Percentiles rank a stretch among this genome's conserved stretches.
Evolutionary conservation across 1,140 invertebrate species (phyloP).

Genomic region (Cotesia vestalis): DNA sequence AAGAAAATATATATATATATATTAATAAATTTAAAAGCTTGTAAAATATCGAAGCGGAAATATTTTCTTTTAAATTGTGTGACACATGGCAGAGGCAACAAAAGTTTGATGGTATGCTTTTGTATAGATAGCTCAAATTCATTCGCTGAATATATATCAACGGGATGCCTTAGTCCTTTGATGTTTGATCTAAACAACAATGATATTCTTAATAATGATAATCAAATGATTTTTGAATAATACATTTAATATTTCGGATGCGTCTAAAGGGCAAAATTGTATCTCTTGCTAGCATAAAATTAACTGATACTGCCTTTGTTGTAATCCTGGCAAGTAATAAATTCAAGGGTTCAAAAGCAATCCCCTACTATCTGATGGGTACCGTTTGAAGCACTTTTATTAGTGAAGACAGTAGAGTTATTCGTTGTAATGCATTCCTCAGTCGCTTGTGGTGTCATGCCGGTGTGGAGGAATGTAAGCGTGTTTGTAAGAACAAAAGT

Average conservation of each 20-base stretch:
- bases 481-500: constrained; percentile 25
- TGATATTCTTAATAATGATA: not conserved
- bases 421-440: constrained; percentile 33
- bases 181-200: too few species aligned
- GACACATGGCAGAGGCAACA: not conserved
- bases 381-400: too few species aligned
- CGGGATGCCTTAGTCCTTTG: too few species aligned
- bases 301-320: not conserved
- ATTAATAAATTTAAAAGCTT: constrained; percentile 4
- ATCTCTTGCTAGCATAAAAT: not conserved
- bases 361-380: too few species aligned
- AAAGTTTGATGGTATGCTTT: not conserved
- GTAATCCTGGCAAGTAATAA: not conserved
- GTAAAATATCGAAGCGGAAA: not conserved
- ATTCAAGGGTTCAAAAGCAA: not conserved
- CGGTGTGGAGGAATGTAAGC: constrained; percentile 20
- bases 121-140: constrained; percentile 1
- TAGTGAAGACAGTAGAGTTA: constrained; percentile 30
- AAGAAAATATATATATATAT: not conserved
- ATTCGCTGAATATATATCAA: not conserved
- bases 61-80: not conserved
- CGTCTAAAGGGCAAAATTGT: not conserved
- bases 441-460: constrained; percentile 27
- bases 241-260: not conserved
- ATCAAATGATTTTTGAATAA: not conserved